Conservation (phyloP, 2,888 invertebrate species). For the Leptinotarsa peninsularis region DNA sequence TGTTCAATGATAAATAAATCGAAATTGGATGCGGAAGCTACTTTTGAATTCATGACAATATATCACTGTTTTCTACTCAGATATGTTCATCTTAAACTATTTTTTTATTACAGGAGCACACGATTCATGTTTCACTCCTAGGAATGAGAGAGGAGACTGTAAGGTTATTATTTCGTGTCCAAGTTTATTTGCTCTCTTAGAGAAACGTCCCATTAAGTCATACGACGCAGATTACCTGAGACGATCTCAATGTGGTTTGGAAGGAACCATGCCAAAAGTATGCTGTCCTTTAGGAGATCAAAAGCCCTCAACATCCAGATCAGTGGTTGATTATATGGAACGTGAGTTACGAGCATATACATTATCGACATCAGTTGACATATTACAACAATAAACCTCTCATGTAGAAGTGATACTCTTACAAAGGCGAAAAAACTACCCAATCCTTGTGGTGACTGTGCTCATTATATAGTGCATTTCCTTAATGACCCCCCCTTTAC, state of each 20-base stretch:
- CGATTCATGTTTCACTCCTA: conserved; percentile 65
- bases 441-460: too few species aligned
- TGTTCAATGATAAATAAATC: too few species aligned
- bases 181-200: conserved; percentile 63
- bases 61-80: too few species aligned
- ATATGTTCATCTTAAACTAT: neutral
- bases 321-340: conserved; percentile 14
- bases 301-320: conserved; percentile 22
- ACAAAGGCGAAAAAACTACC: too few species aligned
- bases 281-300: conserved; percentile 61
- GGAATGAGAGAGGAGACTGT: conserved; percentile 66
- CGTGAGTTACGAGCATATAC: conserved; percentile 17
- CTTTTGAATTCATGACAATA: too few species aligned
- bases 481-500: too few species aligned
- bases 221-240: conserved; percentile 69
- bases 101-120: conserved; percentile 45
- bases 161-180: conserved; percentile 66
- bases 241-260: conserved; percentile 77
- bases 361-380: too few species aligned
- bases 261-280: conserved; percentile 72
- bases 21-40: too few species aligned
- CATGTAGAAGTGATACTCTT: too few species aligned
- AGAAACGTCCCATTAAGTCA: conserved; percentile 62
- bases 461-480: too few species aligned
- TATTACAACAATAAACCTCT: too few species aligned